Conservation (phyloP, 2,797 vertebrate species). For the Poeciliopsis turneri region DNA sequence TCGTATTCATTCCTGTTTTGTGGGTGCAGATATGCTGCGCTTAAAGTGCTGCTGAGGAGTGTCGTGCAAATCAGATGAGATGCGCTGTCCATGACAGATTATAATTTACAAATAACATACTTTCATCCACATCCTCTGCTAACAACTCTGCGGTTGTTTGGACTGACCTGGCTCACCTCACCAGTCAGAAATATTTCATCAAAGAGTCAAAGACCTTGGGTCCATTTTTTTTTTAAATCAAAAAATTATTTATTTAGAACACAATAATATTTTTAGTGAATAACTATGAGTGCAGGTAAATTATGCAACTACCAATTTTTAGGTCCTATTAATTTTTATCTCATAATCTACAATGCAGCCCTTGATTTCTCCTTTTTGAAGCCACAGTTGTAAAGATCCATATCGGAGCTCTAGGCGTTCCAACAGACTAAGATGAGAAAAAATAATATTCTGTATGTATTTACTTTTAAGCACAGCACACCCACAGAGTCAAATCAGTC, state of each 20-base stretch:
- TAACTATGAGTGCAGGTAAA: neutral
- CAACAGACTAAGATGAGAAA: neutral
- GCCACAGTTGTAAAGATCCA: neutral
- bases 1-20: neutral
- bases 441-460: neutral
- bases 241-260: neutral
- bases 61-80: neutral
- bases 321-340: neutral
- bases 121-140: neutral
- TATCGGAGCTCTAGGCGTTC: neutral
- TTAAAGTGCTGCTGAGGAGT: neutral
- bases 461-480: neutral
- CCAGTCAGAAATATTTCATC: neutral
- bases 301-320: neutral
- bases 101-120: neutral
- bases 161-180: neutral
- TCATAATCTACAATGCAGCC: neutral
- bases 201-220: neutral
- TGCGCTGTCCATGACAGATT: neutral
- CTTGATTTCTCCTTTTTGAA: neutral
- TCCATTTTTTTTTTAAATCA: neutral
- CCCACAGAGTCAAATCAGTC: neutral
- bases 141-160: neutral
- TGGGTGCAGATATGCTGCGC: neutral
- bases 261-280: neutral